A percentile compares a stretch with the other conserved stretches of the same genome.
Evolutionary conservation across 2,888 invertebrate species (phyloP).

Genomic region (Carpatolechia fugitivella): DNA sequence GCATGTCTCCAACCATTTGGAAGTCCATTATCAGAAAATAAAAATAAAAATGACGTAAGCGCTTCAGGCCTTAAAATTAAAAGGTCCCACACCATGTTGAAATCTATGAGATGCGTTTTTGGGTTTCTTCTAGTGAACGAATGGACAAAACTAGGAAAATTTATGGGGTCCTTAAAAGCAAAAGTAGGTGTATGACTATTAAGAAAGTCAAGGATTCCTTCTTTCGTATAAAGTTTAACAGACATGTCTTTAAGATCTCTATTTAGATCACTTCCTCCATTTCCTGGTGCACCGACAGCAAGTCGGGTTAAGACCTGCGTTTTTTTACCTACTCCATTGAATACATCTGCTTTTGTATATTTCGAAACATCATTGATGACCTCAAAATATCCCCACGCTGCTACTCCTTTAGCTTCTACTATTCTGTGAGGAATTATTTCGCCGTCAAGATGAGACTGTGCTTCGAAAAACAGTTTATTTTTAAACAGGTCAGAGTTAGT

Average conservation of each 20-base stretch:
- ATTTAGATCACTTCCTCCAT: conserved; percentile 89
- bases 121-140: conserved; percentile 82
- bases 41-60: conserved; percentile 72
- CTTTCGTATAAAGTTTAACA: conserved; percentile 93
- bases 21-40: conserved; percentile 91
- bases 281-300: conserved; percentile 88
- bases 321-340: conserved; percentile 82
- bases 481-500: conserved; percentile 81
- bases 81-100: background rate
- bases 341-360: conserved; percentile 86
- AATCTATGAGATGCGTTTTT: background rate
- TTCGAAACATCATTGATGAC: conserved; percentile 89
- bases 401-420: conserved; percentile 95
- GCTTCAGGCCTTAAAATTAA: background rate
- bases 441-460: conserved; percentile 81
- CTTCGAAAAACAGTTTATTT: conserved; percentile 29
- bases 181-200: conserved; percentile 93
- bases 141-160: conserved; percentile 92
- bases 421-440: conserved; percentile 95
- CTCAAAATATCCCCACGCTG: conserved; percentile 90
- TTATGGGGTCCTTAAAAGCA: conserved; percentile 89
- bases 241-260: conserved; percentile 93
- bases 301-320: conserved; percentile 87
- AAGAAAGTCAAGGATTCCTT: conserved; percentile 93
- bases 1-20: conserved; percentile 94